These are phyloP conservation scores for Thermophis baileyi DNA, from an alignment of 2,113 vertebrate species.

Conservation along the genomic window DNA sequence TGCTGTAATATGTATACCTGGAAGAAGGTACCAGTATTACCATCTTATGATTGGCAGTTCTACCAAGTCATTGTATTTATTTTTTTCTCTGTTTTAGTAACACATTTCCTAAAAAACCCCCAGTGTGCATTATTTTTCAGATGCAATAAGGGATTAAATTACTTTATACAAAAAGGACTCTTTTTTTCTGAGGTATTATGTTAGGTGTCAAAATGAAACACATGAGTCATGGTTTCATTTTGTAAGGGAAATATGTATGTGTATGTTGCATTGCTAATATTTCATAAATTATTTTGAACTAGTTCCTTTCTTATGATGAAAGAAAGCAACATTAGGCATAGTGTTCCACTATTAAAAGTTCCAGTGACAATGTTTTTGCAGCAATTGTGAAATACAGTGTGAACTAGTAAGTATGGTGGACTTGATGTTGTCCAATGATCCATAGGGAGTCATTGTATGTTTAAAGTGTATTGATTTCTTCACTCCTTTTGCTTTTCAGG, in stretches of 20 bases:
- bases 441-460: conserved; percentile 28
- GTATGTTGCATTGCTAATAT: neutral
- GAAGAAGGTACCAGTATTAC: neutral
- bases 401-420: neutral
- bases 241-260: neutral
- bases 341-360: neutral
- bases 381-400: conserved; percentile 13
- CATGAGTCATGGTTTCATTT: neutral
- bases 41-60: neutral
- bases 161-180: neutral
- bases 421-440: conserved; percentile 18
- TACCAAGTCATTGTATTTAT: neutral
- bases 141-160: neutral
- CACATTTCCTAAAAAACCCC: neutral
- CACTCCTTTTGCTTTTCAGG: conserved; percentile 34
- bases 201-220: neutral
- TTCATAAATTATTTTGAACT: neutral
- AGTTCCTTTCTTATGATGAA: neutral
- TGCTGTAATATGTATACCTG: neutral
- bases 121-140: neutral
- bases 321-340: neutral
- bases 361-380: neutral
- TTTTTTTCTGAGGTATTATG: neutral
- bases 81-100: neutral
- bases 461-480: conserved; percentile 31